A percentile compares a stretch with the other conserved stretches of the same genome.
Conservation (phyloP, 2,888 invertebrate genomes). For the Eulithis prunata region DNA sequence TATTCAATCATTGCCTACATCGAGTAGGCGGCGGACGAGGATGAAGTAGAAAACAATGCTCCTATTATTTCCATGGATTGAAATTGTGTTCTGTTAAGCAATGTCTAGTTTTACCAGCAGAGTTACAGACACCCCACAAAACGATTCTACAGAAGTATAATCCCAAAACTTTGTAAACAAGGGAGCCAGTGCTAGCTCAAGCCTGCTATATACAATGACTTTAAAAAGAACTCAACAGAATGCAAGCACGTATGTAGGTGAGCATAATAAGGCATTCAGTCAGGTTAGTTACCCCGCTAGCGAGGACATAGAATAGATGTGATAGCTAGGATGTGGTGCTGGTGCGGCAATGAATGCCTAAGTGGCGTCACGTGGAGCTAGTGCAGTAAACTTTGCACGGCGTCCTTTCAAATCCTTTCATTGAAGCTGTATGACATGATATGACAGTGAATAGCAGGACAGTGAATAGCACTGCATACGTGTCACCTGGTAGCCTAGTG, state of each 20-base stretch:
- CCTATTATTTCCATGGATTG: not conserved
- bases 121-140: too few species aligned
- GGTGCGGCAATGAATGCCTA: constrained; percentile 69
- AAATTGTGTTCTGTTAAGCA: not conserved
- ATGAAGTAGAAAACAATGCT: not conserved
- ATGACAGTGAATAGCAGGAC: constrained; percentile 67
- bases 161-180: not conserved
- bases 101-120: not conserved
- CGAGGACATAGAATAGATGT: constrained; percentile 41
- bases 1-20: constrained; percentile 18
- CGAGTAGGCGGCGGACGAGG: not conserved
- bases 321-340: constrained; percentile 41
- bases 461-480: constrained; percentile 63
- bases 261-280: constrained; percentile 49
- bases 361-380: constrained; percentile 62
- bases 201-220: constrained; percentile 1
- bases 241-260: constrained; percentile 22
- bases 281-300: constrained; percentile 72
- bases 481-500: constrained; percentile 77
- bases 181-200: not conserved
- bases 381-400: constrained; percentile 28
- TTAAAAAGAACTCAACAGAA: constrained; percentile 10
- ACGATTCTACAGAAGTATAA: too few species aligned
- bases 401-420: constrained; percentile 55
- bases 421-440: constrained; percentile 57